A percentile compares a stretch with the other conserved stretches of the same genome.
Evolutionary conservation across 1,140 invertebrate species (phyloP).

Genomic region (Leptonema lineaticorne): DNA sequence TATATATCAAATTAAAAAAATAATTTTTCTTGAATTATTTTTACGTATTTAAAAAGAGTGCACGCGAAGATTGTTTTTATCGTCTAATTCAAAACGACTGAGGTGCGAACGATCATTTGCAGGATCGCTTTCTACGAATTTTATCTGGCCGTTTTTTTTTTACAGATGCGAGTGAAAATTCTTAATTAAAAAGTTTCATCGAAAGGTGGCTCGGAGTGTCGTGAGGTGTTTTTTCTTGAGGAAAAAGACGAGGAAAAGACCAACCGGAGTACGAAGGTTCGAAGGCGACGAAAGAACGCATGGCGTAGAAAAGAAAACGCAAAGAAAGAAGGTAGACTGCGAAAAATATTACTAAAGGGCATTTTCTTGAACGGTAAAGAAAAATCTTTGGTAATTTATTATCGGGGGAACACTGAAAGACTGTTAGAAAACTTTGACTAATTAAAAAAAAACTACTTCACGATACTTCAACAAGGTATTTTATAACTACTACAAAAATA

Average conservation of each 20-base stretch:
- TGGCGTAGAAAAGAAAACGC: too few species aligned
- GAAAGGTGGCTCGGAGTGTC: slow-evolving; percentile 28
- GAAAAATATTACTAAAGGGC: slow-evolving; percentile 26
- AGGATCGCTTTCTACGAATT: slow-evolving; percentile 14
- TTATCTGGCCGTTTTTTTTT: slow-evolving; percentile 19
- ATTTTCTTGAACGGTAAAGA: slow-evolving; percentile 22
- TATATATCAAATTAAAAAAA: too few species aligned
- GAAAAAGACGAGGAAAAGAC: not conserved
- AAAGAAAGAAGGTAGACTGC: slow-evolving; percentile 16
- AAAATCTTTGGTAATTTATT: slow-evolving; percentile 31
- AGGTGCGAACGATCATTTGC: not conserved
- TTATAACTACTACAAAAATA: not conserved
- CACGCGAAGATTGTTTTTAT: too few species aligned
- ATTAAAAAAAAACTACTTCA: slow-evolving; percentile 30
- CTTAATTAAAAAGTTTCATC: slow-evolving; percentile 37
- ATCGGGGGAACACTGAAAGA: slow-evolving; percentile 18
- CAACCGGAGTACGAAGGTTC: not conserved
- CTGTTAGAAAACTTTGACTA: slow-evolving; percentile 15
- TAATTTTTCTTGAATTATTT: too few species aligned
- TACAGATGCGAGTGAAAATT: slow-evolving; percentile 24
- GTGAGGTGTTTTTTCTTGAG: slow-evolving; percentile 17
- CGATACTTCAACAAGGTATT: not conserved
- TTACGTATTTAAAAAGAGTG: too few species aligned
- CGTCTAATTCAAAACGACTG: too few species aligned
- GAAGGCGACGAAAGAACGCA: not conserved